Evolutionary conservation across 2,113 vertebrate species (phyloP).

Genomic region (Silurus meridionalis): DNA sequence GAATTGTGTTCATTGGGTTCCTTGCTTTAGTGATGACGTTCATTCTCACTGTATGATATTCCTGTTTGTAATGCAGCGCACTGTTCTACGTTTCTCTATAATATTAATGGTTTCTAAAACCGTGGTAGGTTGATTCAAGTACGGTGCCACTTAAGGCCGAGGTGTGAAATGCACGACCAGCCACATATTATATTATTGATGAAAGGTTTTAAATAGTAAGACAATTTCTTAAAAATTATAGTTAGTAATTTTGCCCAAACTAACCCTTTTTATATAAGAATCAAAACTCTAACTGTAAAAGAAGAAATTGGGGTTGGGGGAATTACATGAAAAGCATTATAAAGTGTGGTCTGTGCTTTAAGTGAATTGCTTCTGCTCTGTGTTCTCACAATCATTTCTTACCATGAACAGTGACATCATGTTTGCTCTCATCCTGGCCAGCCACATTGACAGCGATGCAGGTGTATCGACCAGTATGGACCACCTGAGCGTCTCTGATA

Average conservation of each 20-base stretch:
- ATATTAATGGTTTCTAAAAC: too few relatives aligned
- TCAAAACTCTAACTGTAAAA: not conserved
- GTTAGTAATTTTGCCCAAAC: not conserved
- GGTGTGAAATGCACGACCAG: too few relatives aligned
- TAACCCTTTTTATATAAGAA: not conserved
- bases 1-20: too few relatives aligned
- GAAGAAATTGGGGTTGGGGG: too few relatives aligned
- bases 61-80: too few relatives aligned
- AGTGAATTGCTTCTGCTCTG: not conserved
- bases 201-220: not conserved
- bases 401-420: slow-evolving; percentile 88
- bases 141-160: too few relatives aligned
- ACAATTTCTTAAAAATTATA: not conserved
- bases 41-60: too few relatives aligned
- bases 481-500: slow-evolving; percentile 75
- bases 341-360: not conserved
- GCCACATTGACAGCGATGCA: slow-evolving; percentile 89
- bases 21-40: too few relatives aligned
- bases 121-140: too few relatives aligned
- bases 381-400: slow-evolving; percentile 53
- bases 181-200: too few relatives aligned
- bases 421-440: slow-evolving; percentile 86
- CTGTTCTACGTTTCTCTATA: too few relatives aligned
- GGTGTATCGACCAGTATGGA: slow-evolving; percentile 86
- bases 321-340: not conserved